phyloP scores from a whole-genome alignment of 2,888 invertebrate species.

The Unio pictorum region DNA sequence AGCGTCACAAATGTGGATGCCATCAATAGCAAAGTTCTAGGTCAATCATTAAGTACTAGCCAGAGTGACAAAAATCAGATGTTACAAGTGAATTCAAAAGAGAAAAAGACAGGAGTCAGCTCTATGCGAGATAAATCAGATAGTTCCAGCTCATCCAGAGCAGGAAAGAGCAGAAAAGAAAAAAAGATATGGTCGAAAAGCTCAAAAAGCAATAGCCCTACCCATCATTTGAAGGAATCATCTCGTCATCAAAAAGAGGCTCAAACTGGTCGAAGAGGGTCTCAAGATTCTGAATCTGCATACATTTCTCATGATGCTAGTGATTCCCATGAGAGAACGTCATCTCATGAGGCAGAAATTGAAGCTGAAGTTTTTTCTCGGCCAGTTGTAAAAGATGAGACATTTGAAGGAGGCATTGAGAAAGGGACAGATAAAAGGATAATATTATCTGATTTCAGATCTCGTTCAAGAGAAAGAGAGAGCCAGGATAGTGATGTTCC shows the following conservation, averaged over 20 bases:
- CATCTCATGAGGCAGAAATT: constrained; percentile 21
- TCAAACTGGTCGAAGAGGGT: neutral
- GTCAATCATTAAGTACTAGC: neutral
- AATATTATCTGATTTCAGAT: too few species aligned
- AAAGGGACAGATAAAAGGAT: too few species aligned
- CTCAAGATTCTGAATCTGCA: constrained; percentile 37
- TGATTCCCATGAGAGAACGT: constrained; percentile 26
- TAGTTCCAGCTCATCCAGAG: constrained; percentile 4
- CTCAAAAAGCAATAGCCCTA: neutral
- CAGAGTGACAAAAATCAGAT: constrained; percentile 22
- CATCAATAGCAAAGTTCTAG: constrained; percentile 1
- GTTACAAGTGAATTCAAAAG: constrained; percentile 7
- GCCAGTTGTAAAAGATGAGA: too few species aligned
- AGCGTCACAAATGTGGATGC: constrained; percentile 4
- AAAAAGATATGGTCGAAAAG: too few species aligned
- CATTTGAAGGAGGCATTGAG: too few species aligned
- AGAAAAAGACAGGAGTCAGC: too few species aligned
- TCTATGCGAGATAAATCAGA: neutral
- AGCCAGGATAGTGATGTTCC: constrained; percentile 40
- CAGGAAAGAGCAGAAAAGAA: constrained; percentile 1
- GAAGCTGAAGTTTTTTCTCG: too few species aligned
- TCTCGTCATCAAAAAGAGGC: neutral
- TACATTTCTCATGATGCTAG: constrained; percentile 35
- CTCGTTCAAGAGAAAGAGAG: constrained; percentile 13
- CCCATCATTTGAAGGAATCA: neutral